phyloP scores from a whole-genome alignment of 1,140 invertebrate species.

The Hesperophylax magnus region DNA sequence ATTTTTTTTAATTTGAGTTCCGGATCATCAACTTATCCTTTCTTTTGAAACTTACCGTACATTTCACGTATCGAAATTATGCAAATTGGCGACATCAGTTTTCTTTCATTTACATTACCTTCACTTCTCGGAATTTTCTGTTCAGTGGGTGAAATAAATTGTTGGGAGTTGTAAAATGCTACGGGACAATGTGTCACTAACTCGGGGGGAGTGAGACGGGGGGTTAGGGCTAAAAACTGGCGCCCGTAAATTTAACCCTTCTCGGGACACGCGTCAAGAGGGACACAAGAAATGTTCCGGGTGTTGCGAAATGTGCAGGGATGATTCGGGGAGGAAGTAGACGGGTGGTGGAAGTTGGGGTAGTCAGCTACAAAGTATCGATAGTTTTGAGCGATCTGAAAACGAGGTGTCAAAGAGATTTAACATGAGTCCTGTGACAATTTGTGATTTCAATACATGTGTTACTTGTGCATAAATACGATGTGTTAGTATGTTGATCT shows the following conservation, averaged over 20 bases:
- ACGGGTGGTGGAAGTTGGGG: neutral
- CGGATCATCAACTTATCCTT: no score
- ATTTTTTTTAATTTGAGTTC: no score
- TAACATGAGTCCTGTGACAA: neutral
- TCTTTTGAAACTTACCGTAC: no score
- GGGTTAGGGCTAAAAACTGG: neutral
- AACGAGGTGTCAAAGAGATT: neutral
- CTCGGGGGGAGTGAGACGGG: neutral
- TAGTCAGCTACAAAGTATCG: conserved; percentile 14
- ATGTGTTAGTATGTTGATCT: no score
- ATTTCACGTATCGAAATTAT: no score
- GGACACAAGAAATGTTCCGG: neutral
- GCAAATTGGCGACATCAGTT: no score
- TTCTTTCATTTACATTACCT: no score
- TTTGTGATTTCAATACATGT: neutral
- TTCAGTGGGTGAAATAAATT: neutral
- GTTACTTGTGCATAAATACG: no score
- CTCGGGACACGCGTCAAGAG: conserved; percentile 6
- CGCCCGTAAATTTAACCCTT: conserved; percentile 8
- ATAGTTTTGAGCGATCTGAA: neutral
- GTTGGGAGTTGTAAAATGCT: neutral
- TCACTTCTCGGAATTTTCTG: no score
- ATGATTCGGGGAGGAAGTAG: neutral
- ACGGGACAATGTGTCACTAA: conserved; percentile 12
- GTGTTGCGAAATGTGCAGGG: no score